Conservation (phyloP, 2,797 vertebrate species). For the Gymnoscopelus microlampas region DNA sequence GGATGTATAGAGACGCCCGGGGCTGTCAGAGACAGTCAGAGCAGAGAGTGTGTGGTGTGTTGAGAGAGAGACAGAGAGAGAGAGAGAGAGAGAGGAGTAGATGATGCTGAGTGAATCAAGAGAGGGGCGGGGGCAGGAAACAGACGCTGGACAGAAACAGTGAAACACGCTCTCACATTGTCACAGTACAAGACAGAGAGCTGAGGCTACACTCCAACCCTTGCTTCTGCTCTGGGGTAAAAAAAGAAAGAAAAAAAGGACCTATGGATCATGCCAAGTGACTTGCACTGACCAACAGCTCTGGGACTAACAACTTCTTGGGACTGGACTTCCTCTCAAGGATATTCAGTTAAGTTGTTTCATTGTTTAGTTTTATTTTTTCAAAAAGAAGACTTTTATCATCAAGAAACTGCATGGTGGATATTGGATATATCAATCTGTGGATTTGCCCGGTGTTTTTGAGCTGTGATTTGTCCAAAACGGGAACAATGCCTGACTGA, state of each 20-base stretch:
- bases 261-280: too few species aligned
- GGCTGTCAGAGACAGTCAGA: slow-evolving; percentile 40
- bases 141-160: slow-evolving; percentile 43
- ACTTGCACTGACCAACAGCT: slow-evolving; percentile 31
- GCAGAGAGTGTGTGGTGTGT: slow-evolving; percentile 10
- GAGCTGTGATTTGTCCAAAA: slow-evolving; percentile 29
- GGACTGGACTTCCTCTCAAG: slow-evolving; percentile 9
- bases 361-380: slow-evolving; percentile 11
- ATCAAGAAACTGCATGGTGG: background rate
- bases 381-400: too few species aligned
- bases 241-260: too few species aligned
- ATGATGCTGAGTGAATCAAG: background rate
- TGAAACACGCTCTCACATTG: slow-evolving; percentile 43
- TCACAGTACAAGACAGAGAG: slow-evolving; percentile 32
- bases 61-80: slow-evolving; percentile 12
- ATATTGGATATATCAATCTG: slow-evolving; percentile 37
- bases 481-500: background rate
- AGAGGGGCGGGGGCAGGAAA: slow-evolving; percentile 50
- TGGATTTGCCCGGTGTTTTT: slow-evolving; percentile 15
- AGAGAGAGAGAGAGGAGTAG: slow-evolving; percentile 10
- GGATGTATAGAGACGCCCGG: slow-evolving; percentile 36
- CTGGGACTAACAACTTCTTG: too few species aligned
- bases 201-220: slow-evolving; percentile 18
- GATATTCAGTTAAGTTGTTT: slow-evolving; percentile 14
- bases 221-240: slow-evolving; percentile 1